Percentiles rank a stretch among this genome's conserved stretches.
Evolutionary conservation across 2,797 vertebrate genomes (phyloP).

Genomic region (Margarornis squamiger): DNA sequence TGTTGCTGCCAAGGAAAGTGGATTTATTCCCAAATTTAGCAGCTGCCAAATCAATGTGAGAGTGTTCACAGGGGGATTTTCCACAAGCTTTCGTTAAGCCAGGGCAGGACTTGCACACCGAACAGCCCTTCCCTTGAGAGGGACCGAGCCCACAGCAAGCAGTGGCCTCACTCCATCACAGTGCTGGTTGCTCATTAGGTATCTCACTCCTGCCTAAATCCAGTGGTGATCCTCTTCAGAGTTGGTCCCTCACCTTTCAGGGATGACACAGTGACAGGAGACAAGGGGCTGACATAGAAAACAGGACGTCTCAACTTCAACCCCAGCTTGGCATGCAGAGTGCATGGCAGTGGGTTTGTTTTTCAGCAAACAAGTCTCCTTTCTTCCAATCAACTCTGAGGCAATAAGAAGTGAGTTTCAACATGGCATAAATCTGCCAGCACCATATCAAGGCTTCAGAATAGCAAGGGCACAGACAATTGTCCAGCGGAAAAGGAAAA

Average conservation of each 20-base stretch:
- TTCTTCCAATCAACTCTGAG: slow-evolving; percentile 58
- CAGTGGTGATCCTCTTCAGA: background rate
- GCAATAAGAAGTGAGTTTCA: slow-evolving; percentile 55
- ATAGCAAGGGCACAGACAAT: slow-evolving; percentile 36
- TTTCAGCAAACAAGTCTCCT: slow-evolving; percentile 41
- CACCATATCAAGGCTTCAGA: slow-evolving; percentile 34
- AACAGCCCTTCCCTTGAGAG: background rate
- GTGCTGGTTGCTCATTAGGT: rapidly evolving
- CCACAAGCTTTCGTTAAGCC: background rate
- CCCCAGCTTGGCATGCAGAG: background rate
- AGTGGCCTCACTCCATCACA: background rate
- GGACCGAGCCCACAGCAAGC: background rate
- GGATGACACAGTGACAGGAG: background rate
- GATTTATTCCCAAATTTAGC: slow-evolving; percentile 40
- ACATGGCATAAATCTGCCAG: slow-evolving; percentile 61
- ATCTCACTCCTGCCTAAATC: background rate
- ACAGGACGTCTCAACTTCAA: background rate
- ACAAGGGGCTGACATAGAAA: background rate
- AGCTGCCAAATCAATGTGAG: background rate
- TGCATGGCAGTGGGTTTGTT: background rate
- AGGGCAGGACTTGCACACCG: background rate
- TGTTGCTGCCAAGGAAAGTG: background rate
- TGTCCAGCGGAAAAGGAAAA: slow-evolving; percentile 39
- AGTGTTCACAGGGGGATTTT: background rate
- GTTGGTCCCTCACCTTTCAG: background rate